These are phyloP conservation scores for Morone chrysops DNA, from an alignment of 2,113 vertebrate species.

Conservation along the genomic window DNA sequence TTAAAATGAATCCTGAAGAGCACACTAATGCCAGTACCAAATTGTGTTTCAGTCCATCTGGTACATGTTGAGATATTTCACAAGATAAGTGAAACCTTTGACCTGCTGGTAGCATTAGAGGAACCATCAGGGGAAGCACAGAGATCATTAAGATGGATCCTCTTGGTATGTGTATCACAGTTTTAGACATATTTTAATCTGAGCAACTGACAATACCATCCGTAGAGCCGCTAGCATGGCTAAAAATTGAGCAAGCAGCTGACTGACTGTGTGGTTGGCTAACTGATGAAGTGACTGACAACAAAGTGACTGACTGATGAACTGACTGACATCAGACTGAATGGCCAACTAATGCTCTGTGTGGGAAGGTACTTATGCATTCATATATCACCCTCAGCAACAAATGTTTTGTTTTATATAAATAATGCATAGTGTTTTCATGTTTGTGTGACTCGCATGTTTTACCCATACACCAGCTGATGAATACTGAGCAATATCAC, in stretches of 20 bases:
- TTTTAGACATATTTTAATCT: background rate
- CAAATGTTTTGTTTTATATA: slow-evolving; percentile 28
- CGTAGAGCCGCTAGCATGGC: background rate
- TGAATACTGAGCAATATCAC: slow-evolving; percentile 24
- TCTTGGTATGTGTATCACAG: background rate
- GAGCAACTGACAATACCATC: background rate
- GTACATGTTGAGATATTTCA: background rate
- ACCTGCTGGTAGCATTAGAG: background rate
- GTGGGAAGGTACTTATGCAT: slow-evolving; percentile 19
- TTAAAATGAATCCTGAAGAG: background rate
- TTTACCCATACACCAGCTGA: slow-evolving; percentile 32
- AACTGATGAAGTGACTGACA: slow-evolving; percentile 30
- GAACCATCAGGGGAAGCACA: background rate
- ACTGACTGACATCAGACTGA: slow-evolving; percentile 6
- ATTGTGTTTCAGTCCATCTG: background rate
- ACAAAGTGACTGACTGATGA: slow-evolving; percentile 29
- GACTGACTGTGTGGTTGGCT: slow-evolving; percentile 9
- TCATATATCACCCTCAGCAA: background rate
- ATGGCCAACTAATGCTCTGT: slow-evolving; percentile 7
- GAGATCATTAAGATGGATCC: too few relatives aligned
- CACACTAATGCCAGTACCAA: background rate
- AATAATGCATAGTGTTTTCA: slow-evolving; percentile 50
- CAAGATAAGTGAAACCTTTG: background rate
- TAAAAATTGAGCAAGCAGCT: slow-evolving; percentile 24
- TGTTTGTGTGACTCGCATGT: slow-evolving; percentile 29